Base-by-base conservation (phyloP, 2,113 vertebrate species). In the Myxocyprinus asiaticus region DNA sequence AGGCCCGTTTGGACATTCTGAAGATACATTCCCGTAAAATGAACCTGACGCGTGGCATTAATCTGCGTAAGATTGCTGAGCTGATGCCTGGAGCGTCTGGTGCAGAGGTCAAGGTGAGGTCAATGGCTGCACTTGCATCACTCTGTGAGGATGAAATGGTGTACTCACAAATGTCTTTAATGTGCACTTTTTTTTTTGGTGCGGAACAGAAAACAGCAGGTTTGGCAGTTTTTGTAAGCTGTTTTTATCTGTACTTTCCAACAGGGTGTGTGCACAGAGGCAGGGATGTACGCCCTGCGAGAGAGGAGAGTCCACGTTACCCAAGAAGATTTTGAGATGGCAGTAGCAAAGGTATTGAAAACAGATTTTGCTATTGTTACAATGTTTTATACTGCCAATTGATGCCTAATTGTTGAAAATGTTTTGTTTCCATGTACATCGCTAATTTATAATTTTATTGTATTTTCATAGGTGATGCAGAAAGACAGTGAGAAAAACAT, bases 401-500 rank as follows among this genome's bases (percentile, higher is more conserved):
- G n/a, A n/a, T n/a, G 1, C 22, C 22, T 33, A 33, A 33, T n/a
- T 33, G 22, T 33, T 33, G 22, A 33, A 33, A 33, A 33, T 33
- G 1, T 33, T 33, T 33, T 59, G 43, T 56, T 72, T 59, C 48
- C 14, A 9, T 33, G 22, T 33, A 33, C 22, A 33, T 33, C 1
- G 22, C 22, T 33, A 33, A 33, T 33, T 33, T 33, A 33, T 33
- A 33, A 33, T 33, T 33, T 33, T 33, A 33, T 3, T 43, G 0
- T 44, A 9, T 50, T 33, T 53, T 65, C 75, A 9, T 92, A 99
- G 98, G 98, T 99, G 87, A 99, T 99, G 98, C 98, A 99, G 91
- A 99, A 99, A 88, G 98, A 99, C 87, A 98, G 96, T 0, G 98
- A 99, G 93, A 99, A 99, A 92, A 99, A 99, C 87, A 99, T 99